Evolutionary conservation across 1,140 invertebrate species (phyloP), one percentile per base, ranked within the genome.

Genomic region (Brachionus sp.): DNA sequence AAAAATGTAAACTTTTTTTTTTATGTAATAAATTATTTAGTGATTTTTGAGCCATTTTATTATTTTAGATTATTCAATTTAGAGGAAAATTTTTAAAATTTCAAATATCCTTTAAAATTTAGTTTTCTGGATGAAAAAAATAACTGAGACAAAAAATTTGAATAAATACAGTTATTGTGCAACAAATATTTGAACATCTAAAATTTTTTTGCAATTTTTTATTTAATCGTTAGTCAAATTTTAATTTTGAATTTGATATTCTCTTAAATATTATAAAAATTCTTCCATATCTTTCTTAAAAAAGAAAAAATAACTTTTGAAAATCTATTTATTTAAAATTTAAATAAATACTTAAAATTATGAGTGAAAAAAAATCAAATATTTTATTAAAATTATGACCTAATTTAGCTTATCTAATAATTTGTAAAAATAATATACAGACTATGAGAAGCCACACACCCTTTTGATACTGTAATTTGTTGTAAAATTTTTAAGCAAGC

Each of bases 391-490:
- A 57, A 23, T 57, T 16, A 19, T 66, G 64, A 66, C 64, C 64
- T 33, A 37, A 3, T n/a, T 66, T 66, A 13, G 25, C 64, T 66
- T 66, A 66, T 66, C 64, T 66, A n/a, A n/a, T 29, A 66, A 33
- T 23, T 66, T 33, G 12, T 3, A 66, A 16, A 33, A 66, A 66
- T 29, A 16, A 66, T 35, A 13, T 37, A 66, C 12, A 66, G 64
- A 66, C 25, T 33, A 5, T 66, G 64, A 37, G 64, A 66, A 66
- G 64, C 16, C 33, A 66, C 64, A 66, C 64, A 66, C 64, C 64
- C 64, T 33, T 66, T 66, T 66, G 64, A 66, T 35, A 33, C 25
- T 66, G 64, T 66, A 66, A 57, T 57, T 57, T 19, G 16, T 57
- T 57, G 50, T 57, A 57, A 9, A 57, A 57, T 23, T 57, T 57